Percentiles rank a stretch among this genome's conserved stretches.
These are phyloP conservation scores for Linepithema humile DNA, from an alignment of 1,140 invertebrate genomes.

Conservation along the genomic window DNA sequence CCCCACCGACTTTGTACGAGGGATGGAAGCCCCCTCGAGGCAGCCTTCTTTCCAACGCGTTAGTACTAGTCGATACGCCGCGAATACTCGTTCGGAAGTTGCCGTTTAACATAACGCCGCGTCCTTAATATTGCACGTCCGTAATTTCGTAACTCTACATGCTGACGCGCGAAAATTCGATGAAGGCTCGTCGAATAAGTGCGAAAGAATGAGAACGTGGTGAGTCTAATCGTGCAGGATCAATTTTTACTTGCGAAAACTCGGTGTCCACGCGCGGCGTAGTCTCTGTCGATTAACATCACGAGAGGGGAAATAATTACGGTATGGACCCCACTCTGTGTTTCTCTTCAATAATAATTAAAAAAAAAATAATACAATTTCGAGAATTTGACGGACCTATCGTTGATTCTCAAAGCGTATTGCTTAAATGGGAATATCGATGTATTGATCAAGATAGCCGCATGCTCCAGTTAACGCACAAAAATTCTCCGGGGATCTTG, in stretches of 20 bases:
- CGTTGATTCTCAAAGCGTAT: neutral
- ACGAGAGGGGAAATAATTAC: neutral
- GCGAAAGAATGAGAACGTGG: neutral
- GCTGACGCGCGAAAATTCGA: neutral
- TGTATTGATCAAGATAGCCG: neutral
- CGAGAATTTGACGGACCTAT: neutral
- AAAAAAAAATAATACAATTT: neutral
- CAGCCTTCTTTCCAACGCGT: conserved; percentile 63
- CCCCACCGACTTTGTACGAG: conserved; percentile 62
- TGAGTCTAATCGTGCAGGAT: neutral
- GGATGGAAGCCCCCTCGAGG: conserved; percentile 65
- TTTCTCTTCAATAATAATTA: neutral
- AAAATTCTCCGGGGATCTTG: conserved; percentile 1
- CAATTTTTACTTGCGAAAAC: neutral
- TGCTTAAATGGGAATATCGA: neutral
- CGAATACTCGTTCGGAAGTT: conserved; percentile 42
- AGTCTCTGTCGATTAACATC: neutral
- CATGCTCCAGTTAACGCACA: too few species aligned
- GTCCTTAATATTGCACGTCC: too few species aligned
- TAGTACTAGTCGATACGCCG: conserved; percentile 57
- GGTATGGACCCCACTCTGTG: neutral
- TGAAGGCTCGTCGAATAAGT: neutral
- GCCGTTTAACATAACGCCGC: conserved; percentile 14
- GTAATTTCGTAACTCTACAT: neutral
- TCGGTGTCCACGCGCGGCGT: too few species aligned